Evolutionary conservation across 2,113 vertebrate species (phyloP).

Genomic region (Onychostoma macrolepis): DNA sequence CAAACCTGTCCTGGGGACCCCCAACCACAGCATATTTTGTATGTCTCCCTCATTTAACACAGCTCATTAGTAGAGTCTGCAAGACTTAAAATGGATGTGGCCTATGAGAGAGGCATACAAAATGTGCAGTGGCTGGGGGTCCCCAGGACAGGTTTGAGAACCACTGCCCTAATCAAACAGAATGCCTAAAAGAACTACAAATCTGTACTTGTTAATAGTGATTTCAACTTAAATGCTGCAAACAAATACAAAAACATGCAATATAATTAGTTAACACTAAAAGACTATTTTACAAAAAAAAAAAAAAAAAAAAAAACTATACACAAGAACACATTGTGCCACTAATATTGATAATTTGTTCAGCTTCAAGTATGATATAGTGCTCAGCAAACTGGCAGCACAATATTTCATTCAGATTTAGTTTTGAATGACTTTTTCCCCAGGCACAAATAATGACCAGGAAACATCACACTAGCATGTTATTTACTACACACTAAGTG

Average conservation of each 20-base stretch:
- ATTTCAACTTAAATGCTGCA: conserved; percentile 51
- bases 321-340: conserved; percentile 50
- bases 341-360: conserved; percentile 58
- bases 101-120: no score
- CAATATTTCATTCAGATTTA: conserved; percentile 26
- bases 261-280: conserved; percentile 43
- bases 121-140: no score
- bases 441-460: not conserved
- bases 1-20: no score
- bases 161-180: conserved; percentile 33
- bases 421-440: conserved; percentile 30
- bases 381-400: conserved; percentile 51
- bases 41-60: no score
- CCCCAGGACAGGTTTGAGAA: no score
- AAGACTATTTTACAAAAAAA: conserved; percentile 37
- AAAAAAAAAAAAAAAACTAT: conserved; percentile 30
- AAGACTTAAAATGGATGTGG: no score
- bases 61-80: no score
- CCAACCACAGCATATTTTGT: no score
- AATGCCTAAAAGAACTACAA: conserved; percentile 28
- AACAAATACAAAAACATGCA: conserved; percentile 58
- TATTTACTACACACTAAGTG: not conserved
- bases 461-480: conserved; percentile 4
- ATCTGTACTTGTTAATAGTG: conserved; percentile 15
- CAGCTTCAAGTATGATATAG: conserved; percentile 68